Evolutionary conservation across 2,113 vertebrate species (phyloP).

Genomic region (Podiceps cristatus): DNA sequence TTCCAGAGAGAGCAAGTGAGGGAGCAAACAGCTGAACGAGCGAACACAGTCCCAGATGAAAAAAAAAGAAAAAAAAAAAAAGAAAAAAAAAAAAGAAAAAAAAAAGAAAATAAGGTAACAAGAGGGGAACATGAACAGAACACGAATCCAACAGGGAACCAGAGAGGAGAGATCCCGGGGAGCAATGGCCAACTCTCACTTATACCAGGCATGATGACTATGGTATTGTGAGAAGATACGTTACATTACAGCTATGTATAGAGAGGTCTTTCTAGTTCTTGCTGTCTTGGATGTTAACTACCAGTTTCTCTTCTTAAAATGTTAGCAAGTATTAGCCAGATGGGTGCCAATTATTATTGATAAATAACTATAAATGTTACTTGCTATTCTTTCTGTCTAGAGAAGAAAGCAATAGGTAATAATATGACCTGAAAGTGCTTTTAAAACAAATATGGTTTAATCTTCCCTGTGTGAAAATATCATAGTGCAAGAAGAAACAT

Average conservation of each 20-base stretch:
- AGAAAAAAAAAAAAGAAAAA: no score
- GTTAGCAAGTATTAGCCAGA: not conserved
- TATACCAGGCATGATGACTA: no score
- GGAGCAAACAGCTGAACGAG: no score
- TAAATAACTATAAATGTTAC: not conserved
- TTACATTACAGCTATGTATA: not conserved
- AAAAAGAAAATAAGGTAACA: no score
- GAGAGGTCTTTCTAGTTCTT: not conserved
- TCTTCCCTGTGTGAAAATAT: not conserved
- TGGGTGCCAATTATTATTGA: not conserved
- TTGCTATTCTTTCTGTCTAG: not conserved
- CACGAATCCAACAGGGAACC: no score
- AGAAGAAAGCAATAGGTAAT: not conserved
- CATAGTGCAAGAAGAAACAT: not conserved
- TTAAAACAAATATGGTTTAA: not conserved
- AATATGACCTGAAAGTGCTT: not conserved
- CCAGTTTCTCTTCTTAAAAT: not conserved
- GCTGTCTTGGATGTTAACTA: not conserved
- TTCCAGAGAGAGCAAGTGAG: no score
- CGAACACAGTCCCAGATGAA: no score
- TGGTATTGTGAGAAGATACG: not conserved
- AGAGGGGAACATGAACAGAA: no score
- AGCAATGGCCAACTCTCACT: no score
- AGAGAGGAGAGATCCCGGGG: no score
- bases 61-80: no score